Percentiles rank a stretch among this genome's conserved stretches.
These are phyloP conservation scores for Trinectes maculatus DNA, from an alignment of 2,113 vertebrate species.

Conservation along the genomic window DNA sequence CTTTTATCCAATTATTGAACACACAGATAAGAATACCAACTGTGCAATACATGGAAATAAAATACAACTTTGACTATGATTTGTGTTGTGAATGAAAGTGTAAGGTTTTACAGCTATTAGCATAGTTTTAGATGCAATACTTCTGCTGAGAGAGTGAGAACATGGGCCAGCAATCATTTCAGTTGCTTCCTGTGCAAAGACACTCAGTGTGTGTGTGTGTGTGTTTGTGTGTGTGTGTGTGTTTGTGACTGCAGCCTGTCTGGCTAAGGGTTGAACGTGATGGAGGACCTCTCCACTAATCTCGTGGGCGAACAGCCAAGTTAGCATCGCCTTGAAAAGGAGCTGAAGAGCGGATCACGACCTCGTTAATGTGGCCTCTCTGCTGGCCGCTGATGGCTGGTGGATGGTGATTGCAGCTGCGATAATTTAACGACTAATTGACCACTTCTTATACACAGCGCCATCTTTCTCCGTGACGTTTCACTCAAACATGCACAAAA, in stretches of 20 bases:
- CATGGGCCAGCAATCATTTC: background rate
- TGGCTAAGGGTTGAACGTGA: conserved; percentile 22
- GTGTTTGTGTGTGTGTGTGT: background rate
- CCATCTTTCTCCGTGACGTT: background rate
- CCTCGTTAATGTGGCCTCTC: conserved; percentile 55
- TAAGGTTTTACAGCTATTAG: background rate
- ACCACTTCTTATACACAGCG: background rate
- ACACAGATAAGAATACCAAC: background rate
- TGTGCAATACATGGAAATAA: background rate
- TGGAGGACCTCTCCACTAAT: conserved; percentile 36
- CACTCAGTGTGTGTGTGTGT: background rate
- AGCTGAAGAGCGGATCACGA: conserved; percentile 40
- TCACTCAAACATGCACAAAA: background rate
- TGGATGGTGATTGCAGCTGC: conserved; percentile 39
- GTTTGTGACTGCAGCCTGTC: background rate
- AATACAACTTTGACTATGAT: background rate
- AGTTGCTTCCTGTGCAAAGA: background rate
- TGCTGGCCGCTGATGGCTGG: conserved; percentile 32
- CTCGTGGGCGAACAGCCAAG: conserved; percentile 29
- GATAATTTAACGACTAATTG: conserved; percentile 23
- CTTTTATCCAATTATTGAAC: background rate
- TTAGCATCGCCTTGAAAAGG: conserved; percentile 3
- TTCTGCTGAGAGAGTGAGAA: background rate
- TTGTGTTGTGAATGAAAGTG: background rate
- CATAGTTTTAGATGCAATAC: background rate